A percentile compares a stretch with the other conserved stretches of the same genome.
Conservation (phyloP, 1,140 invertebrate species). For the Zaprionus capensis region DNA sequence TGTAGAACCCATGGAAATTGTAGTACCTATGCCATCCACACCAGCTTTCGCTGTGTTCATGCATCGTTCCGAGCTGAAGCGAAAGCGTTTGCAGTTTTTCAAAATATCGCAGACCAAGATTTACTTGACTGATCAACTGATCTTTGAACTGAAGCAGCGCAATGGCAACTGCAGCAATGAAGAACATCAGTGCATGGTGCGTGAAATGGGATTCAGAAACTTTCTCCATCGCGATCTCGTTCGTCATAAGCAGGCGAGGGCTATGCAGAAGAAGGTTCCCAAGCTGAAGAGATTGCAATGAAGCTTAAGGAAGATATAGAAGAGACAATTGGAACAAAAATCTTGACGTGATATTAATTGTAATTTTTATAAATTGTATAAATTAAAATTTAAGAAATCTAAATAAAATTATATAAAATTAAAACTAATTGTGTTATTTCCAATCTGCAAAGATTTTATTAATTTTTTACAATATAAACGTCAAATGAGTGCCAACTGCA, state of each 20-base stretch:
- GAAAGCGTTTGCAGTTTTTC: slow-evolving; percentile 45
- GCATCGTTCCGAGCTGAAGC: slow-evolving; percentile 55
- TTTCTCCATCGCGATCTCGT: background rate
- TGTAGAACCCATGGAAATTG: too few species aligned
- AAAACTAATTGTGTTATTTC: too few species aligned
- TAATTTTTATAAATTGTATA: too few species aligned
- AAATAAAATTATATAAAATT: too few species aligned
- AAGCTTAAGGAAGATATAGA: too few species aligned
- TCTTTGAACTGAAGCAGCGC: slow-evolving; percentile 52
- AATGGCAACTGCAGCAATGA: slow-evolving; percentile 26
- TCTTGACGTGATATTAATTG: too few species aligned
- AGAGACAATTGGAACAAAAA: too few species aligned
- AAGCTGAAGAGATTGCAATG: slow-evolving; percentile 1
- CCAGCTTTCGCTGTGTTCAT: slow-evolving; percentile 44
- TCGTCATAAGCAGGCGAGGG: slow-evolving; percentile 29
- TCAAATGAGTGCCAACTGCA: too few species aligned
- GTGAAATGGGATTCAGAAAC: slow-evolving; percentile 57
- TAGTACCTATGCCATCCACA: too few species aligned
- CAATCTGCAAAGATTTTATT: too few species aligned
- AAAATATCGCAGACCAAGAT: slow-evolving; percentile 60
- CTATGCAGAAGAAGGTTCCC: background rate
- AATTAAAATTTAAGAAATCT: too few species aligned
- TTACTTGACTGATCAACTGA: slow-evolving; percentile 53
- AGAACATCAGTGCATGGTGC: slow-evolving; percentile 59
- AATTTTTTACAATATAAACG: too few species aligned